phyloP scores from a whole-genome alignment of 2,113 vertebrate genomes.

The Syrrhaptes paradoxus region DNA sequence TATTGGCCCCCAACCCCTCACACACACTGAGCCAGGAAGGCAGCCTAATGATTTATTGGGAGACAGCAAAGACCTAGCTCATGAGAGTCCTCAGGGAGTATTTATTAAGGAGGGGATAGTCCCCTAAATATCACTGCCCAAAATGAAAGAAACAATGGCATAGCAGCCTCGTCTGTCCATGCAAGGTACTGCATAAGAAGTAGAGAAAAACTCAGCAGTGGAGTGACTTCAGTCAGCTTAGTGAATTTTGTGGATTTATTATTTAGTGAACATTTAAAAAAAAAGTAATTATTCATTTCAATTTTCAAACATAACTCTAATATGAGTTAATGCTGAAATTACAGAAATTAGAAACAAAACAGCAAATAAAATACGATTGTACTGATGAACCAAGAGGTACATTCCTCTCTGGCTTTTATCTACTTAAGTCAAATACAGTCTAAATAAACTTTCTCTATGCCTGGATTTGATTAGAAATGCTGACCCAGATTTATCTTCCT shows the following conservation, averaged over 20 bases:
- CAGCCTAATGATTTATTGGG: neutral
- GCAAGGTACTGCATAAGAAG: neutral
- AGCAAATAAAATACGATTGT: neutral
- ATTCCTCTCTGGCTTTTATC: neutral
- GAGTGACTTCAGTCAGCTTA: neutral
- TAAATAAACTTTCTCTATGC: neutral
- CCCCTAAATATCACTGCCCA: neutral
- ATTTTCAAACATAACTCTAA: neutral
- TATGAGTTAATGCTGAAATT: neutral
- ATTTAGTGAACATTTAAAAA: neutral
- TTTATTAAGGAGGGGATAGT: neutral
- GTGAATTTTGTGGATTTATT: fast-evolving
- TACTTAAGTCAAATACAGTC: neutral
- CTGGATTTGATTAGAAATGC: neutral
- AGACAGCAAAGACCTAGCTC: neutral
- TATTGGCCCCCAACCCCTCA: neutral
- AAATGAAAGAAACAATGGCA: neutral
- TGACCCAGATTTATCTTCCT: neutral
- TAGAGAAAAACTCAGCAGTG: neutral
- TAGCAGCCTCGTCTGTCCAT: conserved; percentile 21
- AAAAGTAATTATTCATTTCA: neutral
- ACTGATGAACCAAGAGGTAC: neutral
- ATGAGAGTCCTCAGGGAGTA: neutral
- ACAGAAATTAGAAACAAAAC: neutral
- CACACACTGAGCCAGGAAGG: neutral